Conservation (phyloP, 2,888 invertebrate genomes). For the Ashinkailepas kermadecensis region DNA sequence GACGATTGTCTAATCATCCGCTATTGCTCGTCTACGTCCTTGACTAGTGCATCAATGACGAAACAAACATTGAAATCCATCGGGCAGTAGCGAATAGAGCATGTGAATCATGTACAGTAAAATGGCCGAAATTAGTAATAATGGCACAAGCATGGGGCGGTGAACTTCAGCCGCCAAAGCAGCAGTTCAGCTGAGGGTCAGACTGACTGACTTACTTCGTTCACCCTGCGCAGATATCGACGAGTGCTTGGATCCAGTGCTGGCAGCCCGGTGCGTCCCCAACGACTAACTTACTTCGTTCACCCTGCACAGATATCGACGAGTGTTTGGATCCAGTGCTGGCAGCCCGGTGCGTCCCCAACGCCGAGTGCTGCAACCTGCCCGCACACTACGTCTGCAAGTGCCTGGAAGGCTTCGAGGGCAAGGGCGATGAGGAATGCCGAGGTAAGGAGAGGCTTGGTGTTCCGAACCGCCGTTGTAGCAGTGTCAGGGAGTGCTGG, state of each 20-base stretch:
- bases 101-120: no score
- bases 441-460: constrained; percentile 51
- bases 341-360: constrained; percentile 74
- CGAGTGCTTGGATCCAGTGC: constrained; percentile 81
- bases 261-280: constrained; percentile 75
- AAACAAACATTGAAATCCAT: no score
- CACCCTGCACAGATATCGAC: constrained; percentile 64
- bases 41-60: no score
- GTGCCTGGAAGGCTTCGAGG: constrained; percentile 81
- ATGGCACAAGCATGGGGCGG: no score
- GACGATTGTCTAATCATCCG: no score
- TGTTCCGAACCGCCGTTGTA: no score
- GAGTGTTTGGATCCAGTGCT: constrained; percentile 84
- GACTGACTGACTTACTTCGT: constrained; percentile 23
- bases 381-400: constrained; percentile 91
- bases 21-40: no score
- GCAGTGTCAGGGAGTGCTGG: no score
- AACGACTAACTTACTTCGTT: constrained; percentile 49
- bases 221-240: constrained; percentile 63
- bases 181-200: no score
- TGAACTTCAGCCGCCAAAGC: no score
- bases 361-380: constrained; percentile 89
- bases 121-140: no score
- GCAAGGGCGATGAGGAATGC: constrained; percentile 82
- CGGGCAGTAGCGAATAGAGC: no score